phyloP scores from a whole-genome alignment of 2,113 vertebrate genomes.

The Neolamprologus longior region DNA sequence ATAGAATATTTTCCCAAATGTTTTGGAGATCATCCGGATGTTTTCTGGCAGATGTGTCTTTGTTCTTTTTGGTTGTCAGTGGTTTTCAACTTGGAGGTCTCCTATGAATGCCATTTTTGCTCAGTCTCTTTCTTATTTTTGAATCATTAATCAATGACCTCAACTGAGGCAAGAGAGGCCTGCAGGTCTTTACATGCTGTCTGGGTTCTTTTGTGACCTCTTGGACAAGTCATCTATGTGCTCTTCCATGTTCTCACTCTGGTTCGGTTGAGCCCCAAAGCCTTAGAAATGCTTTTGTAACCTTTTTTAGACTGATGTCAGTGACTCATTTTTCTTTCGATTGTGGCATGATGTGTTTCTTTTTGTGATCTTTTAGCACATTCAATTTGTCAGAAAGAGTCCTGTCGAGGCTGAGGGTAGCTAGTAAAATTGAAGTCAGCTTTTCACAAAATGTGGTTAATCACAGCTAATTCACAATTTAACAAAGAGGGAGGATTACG shows the following conservation, averaged over 20 bases:
- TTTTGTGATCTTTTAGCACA: background rate
- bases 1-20: background rate
- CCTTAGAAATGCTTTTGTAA: background rate
- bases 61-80: background rate
- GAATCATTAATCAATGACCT: background rate
- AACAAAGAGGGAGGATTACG: background rate
- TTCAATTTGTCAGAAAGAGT: background rate
- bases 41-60: background rate
- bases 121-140: background rate
- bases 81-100: background rate
- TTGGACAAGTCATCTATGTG: accelerated
- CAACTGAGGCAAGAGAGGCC: background rate
- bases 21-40: background rate
- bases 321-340: background rate
- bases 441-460: background rate
- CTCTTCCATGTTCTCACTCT: background rate
- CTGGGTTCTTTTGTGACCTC: background rate
- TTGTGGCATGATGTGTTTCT: background rate
- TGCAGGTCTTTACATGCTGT: background rate
- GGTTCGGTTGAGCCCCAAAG: background rate
- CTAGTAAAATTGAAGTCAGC: background rate
- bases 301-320: background rate
- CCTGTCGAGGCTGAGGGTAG: background rate
- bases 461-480: background rate
- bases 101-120: background rate